Base-by-base conservation (phyloP, 2,888 invertebrate species). In the Penaeus monodon region DNA sequence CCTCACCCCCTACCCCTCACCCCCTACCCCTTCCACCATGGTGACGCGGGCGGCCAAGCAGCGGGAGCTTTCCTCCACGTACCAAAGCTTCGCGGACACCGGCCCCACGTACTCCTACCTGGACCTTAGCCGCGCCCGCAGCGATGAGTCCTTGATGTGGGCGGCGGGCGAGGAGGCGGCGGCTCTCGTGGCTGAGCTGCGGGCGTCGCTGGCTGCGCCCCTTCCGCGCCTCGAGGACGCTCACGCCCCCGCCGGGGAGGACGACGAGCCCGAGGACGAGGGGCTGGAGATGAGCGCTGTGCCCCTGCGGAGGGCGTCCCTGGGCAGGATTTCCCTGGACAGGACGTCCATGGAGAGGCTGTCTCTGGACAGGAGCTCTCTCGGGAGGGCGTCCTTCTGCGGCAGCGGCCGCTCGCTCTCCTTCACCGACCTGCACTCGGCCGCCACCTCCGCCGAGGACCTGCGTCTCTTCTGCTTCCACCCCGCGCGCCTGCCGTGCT, bases 91-190 rank as follows among this genome's bases (percentile, higher is more conserved):
- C 74, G 88, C 89, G 44, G 88, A 88, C 76, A 81, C 89, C 12
- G 88, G 84, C n/a, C 88, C 89, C n/a, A 88, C 81, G 65, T 88
- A 88, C 83, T 84, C 85, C 64, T 89, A 85, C 81, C 76, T 89
- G 33, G 88, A 89, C 76, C 85, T 89, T 44, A 88, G 82, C 68
- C 87, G 89, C 63, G 88, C 89, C 80, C 82, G 88, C 27, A 89
- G 89, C 57, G 89, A 89, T 74, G 89, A 89, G 64, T 89, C 89
- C 17, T 77, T 89, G n/a, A 82, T 89, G 68, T 89, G 87, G 87
- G 63, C 88, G 38, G 89, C 89, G 29, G 89, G 84, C 68, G 88
- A 89, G 78, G 89, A 89, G 70, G 89, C 89, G n/a, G 86, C 89
- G 49, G 89, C 87, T 38, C 83, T 89, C 33, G 88, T 89, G 33